Conservation (phyloP, 2,797 vertebrate species). For the Enteromius fasciolatus region DNA sequence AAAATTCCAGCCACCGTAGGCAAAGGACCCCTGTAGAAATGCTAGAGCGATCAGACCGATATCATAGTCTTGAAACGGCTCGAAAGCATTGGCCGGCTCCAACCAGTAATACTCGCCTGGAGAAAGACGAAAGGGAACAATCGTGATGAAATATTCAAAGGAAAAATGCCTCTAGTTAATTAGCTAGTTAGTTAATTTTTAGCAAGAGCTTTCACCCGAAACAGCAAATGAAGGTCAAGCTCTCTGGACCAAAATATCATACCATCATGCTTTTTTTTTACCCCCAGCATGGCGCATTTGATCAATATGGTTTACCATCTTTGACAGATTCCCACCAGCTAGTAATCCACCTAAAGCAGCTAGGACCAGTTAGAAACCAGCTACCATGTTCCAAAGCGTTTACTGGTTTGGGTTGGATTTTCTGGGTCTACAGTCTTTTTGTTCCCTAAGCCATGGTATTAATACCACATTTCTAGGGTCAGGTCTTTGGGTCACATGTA, state of each 20-base stretch:
- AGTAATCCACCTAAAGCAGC: constrained; percentile 10
- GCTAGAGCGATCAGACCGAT: constrained; percentile 89
- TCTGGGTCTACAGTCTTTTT: neutral
- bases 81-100: constrained; percentile 89
- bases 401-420: constrained; percentile 8
- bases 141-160: neutral
- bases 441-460: constrained; percentile 15
- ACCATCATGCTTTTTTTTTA: neutral
- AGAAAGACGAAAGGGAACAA: constrained; percentile 25
- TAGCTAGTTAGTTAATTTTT: neutral
- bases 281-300: neutral
- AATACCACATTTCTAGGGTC: constrained; percentile 18
- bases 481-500: constrained; percentile 25
- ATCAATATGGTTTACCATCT: neutral
- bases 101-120: constrained; percentile 91
- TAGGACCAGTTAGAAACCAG: neutral
- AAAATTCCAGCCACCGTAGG: constrained; percentile 96
- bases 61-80: constrained; percentile 87
- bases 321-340: constrained; percentile 4
- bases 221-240: constrained; percentile 19
- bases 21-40: constrained; percentile 93
- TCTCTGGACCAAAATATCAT: neutral
- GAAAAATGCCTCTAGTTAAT: neutral
- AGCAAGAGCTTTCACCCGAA: neutral
- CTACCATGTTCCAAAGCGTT: neutral